A percentile compares a stretch with the other conserved stretches of the same genome.
These are phyloP conservation scores for Laticauda colubrina DNA, from an alignment of 2,113 vertebrate genomes.

Conservation along the genomic window DNA sequence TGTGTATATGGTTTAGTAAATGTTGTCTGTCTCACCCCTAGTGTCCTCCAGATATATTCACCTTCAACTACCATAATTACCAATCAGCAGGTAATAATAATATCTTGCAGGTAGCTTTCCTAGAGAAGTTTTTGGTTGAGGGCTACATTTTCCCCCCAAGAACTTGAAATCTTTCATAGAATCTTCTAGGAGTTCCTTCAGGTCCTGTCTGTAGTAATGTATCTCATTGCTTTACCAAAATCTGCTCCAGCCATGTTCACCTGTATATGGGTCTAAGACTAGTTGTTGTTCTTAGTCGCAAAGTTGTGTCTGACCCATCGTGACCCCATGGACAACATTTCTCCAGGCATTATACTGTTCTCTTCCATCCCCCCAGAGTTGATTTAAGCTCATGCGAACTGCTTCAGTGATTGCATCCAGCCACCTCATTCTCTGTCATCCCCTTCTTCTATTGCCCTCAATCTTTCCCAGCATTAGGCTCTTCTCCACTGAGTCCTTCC, in stretches of 20 bases:
- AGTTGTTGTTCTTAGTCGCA: too few species aligned
- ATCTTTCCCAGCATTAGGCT: too few species aligned
- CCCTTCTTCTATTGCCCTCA: too few species aligned
- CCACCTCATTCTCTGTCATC: too few species aligned
- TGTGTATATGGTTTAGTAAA: neutral
- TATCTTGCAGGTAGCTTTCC: neutral
- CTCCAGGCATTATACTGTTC: too few species aligned
- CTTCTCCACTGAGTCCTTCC: too few species aligned
- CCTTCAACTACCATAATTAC: neutral
- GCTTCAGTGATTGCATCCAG: too few species aligned
- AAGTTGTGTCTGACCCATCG: too few species aligned
- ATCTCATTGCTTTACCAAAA: neutral
- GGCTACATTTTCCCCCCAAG: neutral
- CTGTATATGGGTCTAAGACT: neutral
- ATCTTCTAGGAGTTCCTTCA: neutral
- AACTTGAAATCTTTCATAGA: neutral
- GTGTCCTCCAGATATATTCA: neutral
- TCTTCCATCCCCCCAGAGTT: too few species aligned
- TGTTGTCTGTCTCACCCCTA: neutral
- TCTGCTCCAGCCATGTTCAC: neutral
- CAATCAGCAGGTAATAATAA: neutral
- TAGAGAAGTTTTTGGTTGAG: neutral
- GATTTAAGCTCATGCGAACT: too few species aligned
- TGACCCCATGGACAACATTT: too few species aligned
- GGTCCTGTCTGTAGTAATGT: neutral